Conservation (phyloP, 2,113 vertebrate genomes). For the Sphaerodactylus townsendi region DNA sequence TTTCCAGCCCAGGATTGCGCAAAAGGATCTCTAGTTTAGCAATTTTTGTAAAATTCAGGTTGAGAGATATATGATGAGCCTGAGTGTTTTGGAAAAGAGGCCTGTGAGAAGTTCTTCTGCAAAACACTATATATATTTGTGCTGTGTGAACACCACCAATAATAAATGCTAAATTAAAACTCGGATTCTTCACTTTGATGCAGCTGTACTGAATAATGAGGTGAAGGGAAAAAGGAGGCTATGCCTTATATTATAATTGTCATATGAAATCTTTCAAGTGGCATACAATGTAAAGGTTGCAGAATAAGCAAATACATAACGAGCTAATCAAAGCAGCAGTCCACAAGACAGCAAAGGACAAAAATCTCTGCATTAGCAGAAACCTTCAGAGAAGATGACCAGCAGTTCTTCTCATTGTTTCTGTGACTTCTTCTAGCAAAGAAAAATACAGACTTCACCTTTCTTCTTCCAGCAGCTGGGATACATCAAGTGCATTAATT, state of each 20-base stretch:
- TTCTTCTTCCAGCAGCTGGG: constrained; percentile 2
- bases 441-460: not conserved
- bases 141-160: no score
- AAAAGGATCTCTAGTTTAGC: no score
- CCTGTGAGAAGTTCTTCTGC: no score
- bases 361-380: not conserved
- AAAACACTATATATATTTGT: no score
- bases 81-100: no score
- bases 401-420: not conserved
- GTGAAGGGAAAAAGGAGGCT: not conserved
- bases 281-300: not conserved
- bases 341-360: not conserved
- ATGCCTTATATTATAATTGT: not conserved
- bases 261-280: not conserved
- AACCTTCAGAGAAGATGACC: not conserved
- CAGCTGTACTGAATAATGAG: not conserved
- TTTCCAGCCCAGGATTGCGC: no score
- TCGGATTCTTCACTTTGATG: not conserved
- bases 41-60: no score
- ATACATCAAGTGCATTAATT: constrained; percentile 31
- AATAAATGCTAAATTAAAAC: not conserved
- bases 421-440: not conserved
- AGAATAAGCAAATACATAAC: not conserved
- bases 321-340: not conserved
- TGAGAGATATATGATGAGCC: no score